Evolutionary conservation across 1,140 invertebrate species (phyloP).

Genomic region (Pseudoatta argentina): DNA sequence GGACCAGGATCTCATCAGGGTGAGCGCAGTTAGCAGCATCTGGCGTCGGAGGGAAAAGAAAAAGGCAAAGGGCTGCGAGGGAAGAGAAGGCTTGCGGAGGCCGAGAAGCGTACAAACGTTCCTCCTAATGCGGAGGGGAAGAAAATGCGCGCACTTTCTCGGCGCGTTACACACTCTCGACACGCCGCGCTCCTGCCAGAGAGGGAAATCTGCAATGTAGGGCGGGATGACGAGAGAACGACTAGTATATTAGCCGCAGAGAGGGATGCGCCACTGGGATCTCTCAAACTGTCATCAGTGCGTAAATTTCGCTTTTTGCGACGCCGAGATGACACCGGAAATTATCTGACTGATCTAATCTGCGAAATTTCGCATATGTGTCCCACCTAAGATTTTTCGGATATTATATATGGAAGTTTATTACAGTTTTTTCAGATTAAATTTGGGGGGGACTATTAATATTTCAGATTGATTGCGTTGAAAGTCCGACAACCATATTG

Average conservation of each 20-base stretch:
- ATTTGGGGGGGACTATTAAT: no score
- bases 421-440: no score
- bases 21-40: constrained; percentile 77
- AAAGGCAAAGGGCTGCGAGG: constrained; percentile 24
- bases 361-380: constrained; percentile 26
- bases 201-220: constrained; percentile 46
- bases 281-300: constrained; percentile 80
- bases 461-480: no score
- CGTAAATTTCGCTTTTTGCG: constrained; percentile 74
- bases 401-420: no score
- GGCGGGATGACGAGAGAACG: constrained; percentile 38
- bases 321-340: constrained; percentile 58
- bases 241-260: constrained; percentile 76
- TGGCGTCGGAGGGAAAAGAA: constrained; percentile 70
- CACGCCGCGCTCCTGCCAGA: constrained; percentile 27
- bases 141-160: constrained; percentile 42
- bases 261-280: constrained; percentile 67
- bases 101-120: constrained; percentile 46
- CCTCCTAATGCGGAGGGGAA: constrained; percentile 52
- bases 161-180: constrained; percentile 45
- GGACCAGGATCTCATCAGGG: constrained; percentile 69
- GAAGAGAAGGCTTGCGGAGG: background rate
- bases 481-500: no score
- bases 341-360: constrained; percentile 31
- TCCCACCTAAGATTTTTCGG: background rate